Percentiles rank a stretch among this genome's conserved stretches.
Conservation (phyloP, 1,140 invertebrate species). For the Drosophila willistoni region DNA sequence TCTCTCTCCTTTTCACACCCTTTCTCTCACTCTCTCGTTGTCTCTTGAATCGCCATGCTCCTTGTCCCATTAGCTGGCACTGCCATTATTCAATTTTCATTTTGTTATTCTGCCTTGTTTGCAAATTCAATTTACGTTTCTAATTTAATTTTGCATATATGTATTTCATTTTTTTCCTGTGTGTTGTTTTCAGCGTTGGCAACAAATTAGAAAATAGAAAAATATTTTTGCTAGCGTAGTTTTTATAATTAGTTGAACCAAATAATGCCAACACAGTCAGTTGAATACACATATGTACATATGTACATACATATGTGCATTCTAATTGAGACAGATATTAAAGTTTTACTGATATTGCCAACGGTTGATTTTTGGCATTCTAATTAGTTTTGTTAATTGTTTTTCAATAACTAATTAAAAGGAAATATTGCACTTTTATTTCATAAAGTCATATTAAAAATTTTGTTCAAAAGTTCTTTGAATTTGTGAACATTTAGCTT, state of each 20-base stretch:
- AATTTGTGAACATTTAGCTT: too few relatives aligned
- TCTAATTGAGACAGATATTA: conserved; percentile 10
- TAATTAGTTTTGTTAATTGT: conserved; percentile 22
- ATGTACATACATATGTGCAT: background rate
- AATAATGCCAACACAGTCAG: background rate
- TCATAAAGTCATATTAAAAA: background rate
- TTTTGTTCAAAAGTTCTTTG: background rate
- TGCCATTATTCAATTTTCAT: conserved; percentile 69
- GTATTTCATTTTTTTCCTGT: background rate
- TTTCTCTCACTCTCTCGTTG: background rate
- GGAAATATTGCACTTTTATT: background rate
- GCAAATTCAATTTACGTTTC: conserved; percentile 64
- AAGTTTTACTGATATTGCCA: background rate
- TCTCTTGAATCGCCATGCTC: background rate
- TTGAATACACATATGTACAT: background rate
- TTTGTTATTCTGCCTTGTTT: conserved; percentile 64
- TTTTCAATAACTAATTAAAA: conserved; percentile 8
- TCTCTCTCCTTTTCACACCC: background rate
- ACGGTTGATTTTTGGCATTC: background rate
- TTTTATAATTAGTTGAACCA: conserved; percentile 70
- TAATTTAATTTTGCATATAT: conserved; percentile 4
- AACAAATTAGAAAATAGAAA: conserved; percentile 66
- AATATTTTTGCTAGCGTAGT: conserved; percentile 72
- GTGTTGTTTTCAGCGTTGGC: conserved; percentile 7
- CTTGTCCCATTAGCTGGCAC: background rate